Evolutionary conservation across 1,140 invertebrate species (phyloP).

Genomic region (Solenopsis invicta): DNA sequence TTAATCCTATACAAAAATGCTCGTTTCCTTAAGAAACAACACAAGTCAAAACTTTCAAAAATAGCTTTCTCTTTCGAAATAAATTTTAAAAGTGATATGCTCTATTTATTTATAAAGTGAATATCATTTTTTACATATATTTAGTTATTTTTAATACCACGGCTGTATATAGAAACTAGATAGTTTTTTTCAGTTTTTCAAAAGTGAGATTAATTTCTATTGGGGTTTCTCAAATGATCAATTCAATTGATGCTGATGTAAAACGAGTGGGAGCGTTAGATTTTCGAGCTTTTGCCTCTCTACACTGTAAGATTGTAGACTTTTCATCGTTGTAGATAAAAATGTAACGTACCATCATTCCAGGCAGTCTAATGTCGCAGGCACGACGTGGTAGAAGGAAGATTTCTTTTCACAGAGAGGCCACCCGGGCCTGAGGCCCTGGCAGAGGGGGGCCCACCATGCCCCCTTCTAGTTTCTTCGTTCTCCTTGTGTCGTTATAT

Average conservation of each 20-base stretch:
- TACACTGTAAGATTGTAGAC: neutral
- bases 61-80: too few relatives aligned
- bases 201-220: too few relatives aligned
- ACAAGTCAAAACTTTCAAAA: too few relatives aligned
- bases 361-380: slow-evolving; percentile 78
- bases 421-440: slow-evolving; percentile 78
- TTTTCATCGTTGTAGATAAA: neutral
- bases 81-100: too few relatives aligned
- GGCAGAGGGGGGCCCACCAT: slow-evolving; percentile 79
- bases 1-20: too few relatives aligned
- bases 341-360: slow-evolving; percentile 84
- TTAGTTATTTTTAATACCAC: too few relatives aligned
- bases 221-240: too few relatives aligned
- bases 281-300: neutral
- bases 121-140: too few relatives aligned
- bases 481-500: slow-evolving; percentile 4
- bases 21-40: too few relatives aligned
- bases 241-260: neutral
- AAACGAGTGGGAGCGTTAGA: neutral
- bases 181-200: too few relatives aligned
- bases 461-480: slow-evolving; percentile 61
- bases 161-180: too few relatives aligned
- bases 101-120: too few relatives aligned
- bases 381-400: slow-evolving; percentile 71
- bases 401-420: slow-evolving; percentile 78